Conservation (phyloP, 2,113 vertebrate species). For the Bungarus multicinctus region DNA sequence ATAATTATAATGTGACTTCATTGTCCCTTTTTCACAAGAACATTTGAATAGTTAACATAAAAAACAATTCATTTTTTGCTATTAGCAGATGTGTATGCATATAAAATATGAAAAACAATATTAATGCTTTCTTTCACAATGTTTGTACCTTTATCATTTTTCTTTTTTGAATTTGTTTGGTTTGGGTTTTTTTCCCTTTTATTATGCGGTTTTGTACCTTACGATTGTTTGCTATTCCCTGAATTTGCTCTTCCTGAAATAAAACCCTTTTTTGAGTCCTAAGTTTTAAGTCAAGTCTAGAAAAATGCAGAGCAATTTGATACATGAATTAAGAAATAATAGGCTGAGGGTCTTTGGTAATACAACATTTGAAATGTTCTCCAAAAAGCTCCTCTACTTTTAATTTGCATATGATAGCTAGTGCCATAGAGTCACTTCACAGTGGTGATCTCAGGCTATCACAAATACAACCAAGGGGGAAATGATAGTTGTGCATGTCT, state of each 20-base stretch:
- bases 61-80: neutral
- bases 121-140: neutral
- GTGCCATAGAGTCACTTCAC: neutral
- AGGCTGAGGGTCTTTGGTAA: neutral
- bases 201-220: neutral
- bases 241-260: neutral
- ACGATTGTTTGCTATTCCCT: neutral
- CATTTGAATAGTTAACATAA: neutral
- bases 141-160: neutral
- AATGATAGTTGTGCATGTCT: neutral
- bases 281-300: neutral
- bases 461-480: neutral
- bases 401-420: neutral
- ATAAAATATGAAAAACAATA: neutral
- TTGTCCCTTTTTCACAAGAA: neutral
- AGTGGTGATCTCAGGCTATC: neutral
- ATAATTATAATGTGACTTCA: neutral
- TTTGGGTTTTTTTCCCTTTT: neutral
- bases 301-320: neutral
- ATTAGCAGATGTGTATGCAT: neutral
- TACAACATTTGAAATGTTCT: neutral
- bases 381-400: neutral
- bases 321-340: neutral
- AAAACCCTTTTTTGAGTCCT: neutral
- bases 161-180: neutral